A percentile compares a stretch with the other conserved stretches of the same genome.
These are phyloP conservation scores for Stenolophus ochropezus DNA, from an alignment of 2,888 invertebrate genomes.

Conservation along the genomic window DNA sequence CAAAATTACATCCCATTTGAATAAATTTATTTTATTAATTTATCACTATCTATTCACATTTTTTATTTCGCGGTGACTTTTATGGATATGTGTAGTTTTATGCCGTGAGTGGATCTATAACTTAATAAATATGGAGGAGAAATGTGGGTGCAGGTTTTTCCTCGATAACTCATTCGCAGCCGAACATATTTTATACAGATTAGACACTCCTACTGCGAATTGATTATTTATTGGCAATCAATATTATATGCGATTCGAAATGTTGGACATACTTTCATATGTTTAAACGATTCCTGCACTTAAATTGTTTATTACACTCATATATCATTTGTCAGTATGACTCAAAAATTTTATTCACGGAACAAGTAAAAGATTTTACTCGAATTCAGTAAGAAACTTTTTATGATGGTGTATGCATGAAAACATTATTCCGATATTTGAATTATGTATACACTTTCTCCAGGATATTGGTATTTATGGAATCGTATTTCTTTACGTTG, in stretches of 20 bases:
- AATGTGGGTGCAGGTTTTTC: background rate
- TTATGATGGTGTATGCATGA: no score
- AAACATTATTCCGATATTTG: no score
- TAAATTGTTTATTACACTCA: no score
- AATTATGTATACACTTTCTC: no score
- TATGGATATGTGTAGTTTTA: conserved; percentile 25
- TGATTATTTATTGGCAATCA: background rate
- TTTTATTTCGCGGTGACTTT: conserved; percentile 38
- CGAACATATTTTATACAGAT: background rate
- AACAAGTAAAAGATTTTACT: no score
- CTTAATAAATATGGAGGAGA: conserved; percentile 33
- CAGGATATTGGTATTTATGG: no score
- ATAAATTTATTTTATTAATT: conserved; percentile 60
- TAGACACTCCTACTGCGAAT: background rate
- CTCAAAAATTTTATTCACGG: no score
- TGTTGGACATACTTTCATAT: no score
- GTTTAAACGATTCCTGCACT: no score
- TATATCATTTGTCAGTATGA: no score
- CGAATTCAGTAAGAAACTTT: no score
- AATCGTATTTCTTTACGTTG: no score
- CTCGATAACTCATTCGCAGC: background rate
- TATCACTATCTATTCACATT: conserved; percentile 42
- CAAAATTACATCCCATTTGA: conserved; percentile 59
- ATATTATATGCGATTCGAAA: background rate
- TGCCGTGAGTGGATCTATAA: conserved; percentile 12